Evolutionary conservation across 1,140 invertebrate genomes (phyloP), one percentile per base, ranked within the genome.

Genomic region (Bombus confusus): DNA sequence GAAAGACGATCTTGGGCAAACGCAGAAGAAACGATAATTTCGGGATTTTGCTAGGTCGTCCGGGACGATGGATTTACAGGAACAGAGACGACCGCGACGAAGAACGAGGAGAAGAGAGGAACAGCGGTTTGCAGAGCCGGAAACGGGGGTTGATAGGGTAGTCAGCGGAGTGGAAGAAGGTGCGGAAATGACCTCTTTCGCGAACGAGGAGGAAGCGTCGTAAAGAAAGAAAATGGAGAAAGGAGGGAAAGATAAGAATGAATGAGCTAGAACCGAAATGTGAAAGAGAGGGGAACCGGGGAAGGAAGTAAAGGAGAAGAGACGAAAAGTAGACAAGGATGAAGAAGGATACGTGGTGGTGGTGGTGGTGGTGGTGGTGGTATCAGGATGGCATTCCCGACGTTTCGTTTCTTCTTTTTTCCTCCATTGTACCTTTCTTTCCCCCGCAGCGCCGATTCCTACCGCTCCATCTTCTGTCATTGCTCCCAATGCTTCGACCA

Each of bases 381-480:
- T 85, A 85, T 82, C 90, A 74, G 86, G 89, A 91, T 90, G 87
- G 86, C 92, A 93, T 93, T 93, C 92, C 88, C 89, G 80, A 90
- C 88, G 92, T 92, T 90, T 92, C 83, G 68, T 82, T 88, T 86
- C 77, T 68, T 91, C 91, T 74, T 83, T 86, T 84, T 87, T 13
- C 37, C 34, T 47, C 59, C n/a, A 62, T 85, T 31, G 76, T 80
- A 69, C 81, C 83, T 76, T 82, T 81, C 81, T 80, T 81, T 86
- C 66, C 76, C 57, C 37, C 28, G 8, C 43, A 39, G 41, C 39
- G 52, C 75, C 85, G 79, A 80, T 80, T 83, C 76, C 73, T 76
- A 66, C 85, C 83, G 59, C 72, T 74, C 78, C 59, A 83, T 37
- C 80, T 71, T 68, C 86, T 80, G 66, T 71, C 43, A 52, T 83